Evolutionary conservation across 1,140 invertebrate genomes (phyloP), one percentile per base, ranked within the genome.

Genomic region (Paraescarpia echinospica): DNA sequence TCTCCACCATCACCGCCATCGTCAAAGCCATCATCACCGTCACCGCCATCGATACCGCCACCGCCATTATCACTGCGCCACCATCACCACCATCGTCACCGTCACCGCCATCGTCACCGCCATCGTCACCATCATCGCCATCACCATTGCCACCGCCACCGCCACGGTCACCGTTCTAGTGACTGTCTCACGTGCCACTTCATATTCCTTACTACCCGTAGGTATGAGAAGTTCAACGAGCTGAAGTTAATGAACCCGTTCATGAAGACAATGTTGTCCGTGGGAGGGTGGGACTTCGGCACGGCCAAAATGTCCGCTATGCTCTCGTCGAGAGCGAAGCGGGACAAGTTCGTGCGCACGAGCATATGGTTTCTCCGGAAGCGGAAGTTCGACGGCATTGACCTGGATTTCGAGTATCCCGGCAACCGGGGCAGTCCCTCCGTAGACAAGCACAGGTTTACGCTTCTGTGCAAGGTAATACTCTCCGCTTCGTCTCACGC

Each of bases 161-260:
- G n/a, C n/a, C n/a, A n/a, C n/a, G n/a, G n/a, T n/a, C n/a, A n/a
- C n/a, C n/a, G n/a, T n/a, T n/a, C n/a, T 51, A 51, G 48, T 51
- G 48, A 51, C 18, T 51, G 18, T 51, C 48, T 51, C 48, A 18
- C 22, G 59, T 77, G 59, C 59, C 59, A 77, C 59, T 12, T 77
- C 91, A 88, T 92, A 41, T 92, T 31, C 27, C 27, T 91, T 22
- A 22, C 14, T 93, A 5, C 35, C 27, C 91, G 31, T 94, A 99
- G 98, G 98, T 99, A 99, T 96, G 98, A 98, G n/a, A 99, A 99
- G 96, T 99, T 99, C 96, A 98, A 97, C 51, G 98, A 98, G 0
- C 96, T 91, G 33, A 91, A 91, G 41, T 12, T 22, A 33, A 31
- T 48, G 34, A 91, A 91, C 33, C 91, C 91, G 33, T 33, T 35